Conservation (phyloP, 2,888 invertebrate genomes). For the Drosophila flavopinicola region DNA sequence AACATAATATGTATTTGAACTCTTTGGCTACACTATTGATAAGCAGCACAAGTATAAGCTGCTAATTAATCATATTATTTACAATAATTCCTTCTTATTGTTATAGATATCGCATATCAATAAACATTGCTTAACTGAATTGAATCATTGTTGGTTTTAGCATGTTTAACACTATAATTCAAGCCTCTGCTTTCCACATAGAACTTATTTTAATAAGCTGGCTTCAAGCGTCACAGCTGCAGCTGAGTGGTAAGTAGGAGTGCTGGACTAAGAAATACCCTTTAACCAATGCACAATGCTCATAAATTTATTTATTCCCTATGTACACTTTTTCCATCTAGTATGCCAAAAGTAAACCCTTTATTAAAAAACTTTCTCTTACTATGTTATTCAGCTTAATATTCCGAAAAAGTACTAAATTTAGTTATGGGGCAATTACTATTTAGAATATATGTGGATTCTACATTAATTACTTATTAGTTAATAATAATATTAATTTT, state of each 20-base stretch:
- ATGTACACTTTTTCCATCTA: no score
- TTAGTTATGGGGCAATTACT: no score
- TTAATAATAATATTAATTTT: no score
- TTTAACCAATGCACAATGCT: neutral
- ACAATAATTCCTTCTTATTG: neutral
- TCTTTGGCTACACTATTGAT: no score
- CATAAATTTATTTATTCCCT: neutral
- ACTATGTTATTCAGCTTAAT: no score
- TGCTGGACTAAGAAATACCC: neutral
- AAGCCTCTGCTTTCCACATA: no score
- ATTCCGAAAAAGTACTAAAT: no score
- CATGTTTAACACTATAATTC: neutral
- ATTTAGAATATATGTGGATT: no score
- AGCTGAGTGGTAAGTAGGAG: neutral
- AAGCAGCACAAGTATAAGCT: neutral
- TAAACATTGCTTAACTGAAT: neutral
- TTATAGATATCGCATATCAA: neutral
- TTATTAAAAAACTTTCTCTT: no score
- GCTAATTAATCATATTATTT: neutral
- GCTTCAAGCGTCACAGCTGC: neutral
- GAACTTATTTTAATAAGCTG: neutral
- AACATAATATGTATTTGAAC: no score
- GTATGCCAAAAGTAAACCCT: no score
- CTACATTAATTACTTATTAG: no score
- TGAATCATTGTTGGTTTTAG: neutral